Percentiles rank a stretch among this genome's conserved stretches.
phyloP scores from a whole-genome alignment of 2,113 vertebrate species.

The Elachura formosa region DNA sequence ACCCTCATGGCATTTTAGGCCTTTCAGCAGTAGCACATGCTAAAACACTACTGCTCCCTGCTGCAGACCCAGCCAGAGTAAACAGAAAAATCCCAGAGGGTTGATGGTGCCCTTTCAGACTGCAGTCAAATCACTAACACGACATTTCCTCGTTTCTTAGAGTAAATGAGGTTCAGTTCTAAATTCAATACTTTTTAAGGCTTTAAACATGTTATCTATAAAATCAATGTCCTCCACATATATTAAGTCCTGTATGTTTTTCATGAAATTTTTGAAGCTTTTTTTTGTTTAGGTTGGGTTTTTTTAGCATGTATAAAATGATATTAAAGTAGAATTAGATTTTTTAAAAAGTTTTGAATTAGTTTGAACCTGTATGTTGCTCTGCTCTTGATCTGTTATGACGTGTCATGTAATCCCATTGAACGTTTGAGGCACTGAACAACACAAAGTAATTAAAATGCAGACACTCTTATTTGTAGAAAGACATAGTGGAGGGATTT shows the following conservation, averaged over 20 bases:
- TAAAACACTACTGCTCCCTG: neutral
- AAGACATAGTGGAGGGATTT: neutral
- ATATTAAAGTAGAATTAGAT: neutral
- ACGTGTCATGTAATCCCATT: neutral
- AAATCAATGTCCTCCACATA: neutral
- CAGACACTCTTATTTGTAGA: neutral
- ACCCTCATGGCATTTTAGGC: neutral
- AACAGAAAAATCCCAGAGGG: neutral
- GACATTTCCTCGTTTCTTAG: neutral
- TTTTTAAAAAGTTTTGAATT: neutral
- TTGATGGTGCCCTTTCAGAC: neutral
- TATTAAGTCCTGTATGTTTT: neutral
- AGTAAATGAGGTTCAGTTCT: neutral
- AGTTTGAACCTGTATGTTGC: neutral
- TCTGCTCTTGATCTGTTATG: neutral
- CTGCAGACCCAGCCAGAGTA: neutral
- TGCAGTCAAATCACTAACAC: neutral
- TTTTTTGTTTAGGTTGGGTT: neutral
- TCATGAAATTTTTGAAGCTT: neutral
- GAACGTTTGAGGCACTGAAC: neutral
- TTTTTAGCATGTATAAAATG: neutral
- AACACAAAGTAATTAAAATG: neutral
- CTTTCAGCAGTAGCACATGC: neutral
- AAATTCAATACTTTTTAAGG: neutral
- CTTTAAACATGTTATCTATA: neutral